Base-by-base conservation (phyloP, 2,888 invertebrate species). In the Aphodius granarius region DNA sequence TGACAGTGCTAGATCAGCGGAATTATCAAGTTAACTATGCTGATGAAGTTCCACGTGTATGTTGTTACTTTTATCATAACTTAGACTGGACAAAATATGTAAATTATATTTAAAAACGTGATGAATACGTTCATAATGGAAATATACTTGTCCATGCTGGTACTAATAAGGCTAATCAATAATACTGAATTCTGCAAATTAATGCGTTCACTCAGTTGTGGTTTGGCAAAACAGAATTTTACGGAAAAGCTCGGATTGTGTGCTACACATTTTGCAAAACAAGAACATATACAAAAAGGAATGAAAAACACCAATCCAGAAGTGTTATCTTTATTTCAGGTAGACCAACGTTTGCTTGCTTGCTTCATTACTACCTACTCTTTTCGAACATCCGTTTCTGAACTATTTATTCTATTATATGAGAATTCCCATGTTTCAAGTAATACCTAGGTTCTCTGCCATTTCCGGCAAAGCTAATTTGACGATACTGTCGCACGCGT, bases 401-500 rank as follows among this genome's bases (percentile, higher is more conserved):
- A n/a, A n/a, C n/a, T n/a, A n/a, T n/a, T n/a, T n/a, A n/a, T n/a
- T n/a, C 43, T 43, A 43, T 43, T 43, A 2, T 43, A 43, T 43
- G 43, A 43, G 2, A 23, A 43, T 43, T 43, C 43, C 13, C 43
- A 13, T 43, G 43, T 9, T 43, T 43, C 13, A 1, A 43, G 43
- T 43, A 43, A 6, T 43, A 9, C 6, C 9, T 3, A 43, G 43
- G 43, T 43, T 43, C 13, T 43, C 13, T 43, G 9, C 13, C 43
- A 43, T 43, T 43, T 43, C 68, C 68, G 68, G 68, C 68, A 68
- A 68, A 18, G 20, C 68, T 68, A 68, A 68, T 68, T 68, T 68
- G 22, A 68, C 20, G 20, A 68, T 20, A 68, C 20, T 13, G 68
- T 21, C 19, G n/a, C 20, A 68, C 19, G 68, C 18, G 68, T 20